phyloP scores from a whole-genome alignment of 2,888 invertebrate species.

The Hartigia nigra region DNA sequence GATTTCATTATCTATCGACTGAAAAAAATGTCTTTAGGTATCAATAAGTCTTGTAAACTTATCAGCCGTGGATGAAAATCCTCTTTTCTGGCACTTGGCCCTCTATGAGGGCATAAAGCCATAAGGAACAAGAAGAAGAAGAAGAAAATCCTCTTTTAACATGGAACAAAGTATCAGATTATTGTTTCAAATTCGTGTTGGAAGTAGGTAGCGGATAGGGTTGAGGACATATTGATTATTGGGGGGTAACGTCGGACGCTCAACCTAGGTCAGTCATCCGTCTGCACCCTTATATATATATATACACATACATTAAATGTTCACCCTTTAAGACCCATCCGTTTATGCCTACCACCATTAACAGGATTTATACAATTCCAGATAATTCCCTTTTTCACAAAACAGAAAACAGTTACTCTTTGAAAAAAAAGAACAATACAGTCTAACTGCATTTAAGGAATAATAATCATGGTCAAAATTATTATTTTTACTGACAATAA shows the following conservation, averaged over 20 bases:
- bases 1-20: too few relatives aligned
- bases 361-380: background rate
- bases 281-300: background rate
- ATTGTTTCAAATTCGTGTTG: too few relatives aligned
- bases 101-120: too few relatives aligned
- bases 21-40: too few relatives aligned
- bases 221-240: conserved; percentile 32
- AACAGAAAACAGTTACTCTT: background rate
- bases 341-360: background rate
- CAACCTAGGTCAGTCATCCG: conserved; percentile 28
- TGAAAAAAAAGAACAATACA: background rate
- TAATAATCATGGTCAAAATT: background rate
- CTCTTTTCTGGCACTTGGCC: too few relatives aligned
- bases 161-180: too few relatives aligned
- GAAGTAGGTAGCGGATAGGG: conserved; percentile 7
- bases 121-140: too few relatives aligned
- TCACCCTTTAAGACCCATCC: background rate
- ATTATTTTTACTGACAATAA: too few relatives aligned
- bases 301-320: background rate
- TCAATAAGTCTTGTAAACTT: too few relatives aligned
- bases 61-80: too few relatives aligned
- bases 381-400: background rate
- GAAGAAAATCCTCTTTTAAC: too few relatives aligned
- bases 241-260: conserved; percentile 10
- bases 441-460: background rate